Evolutionary conservation across 1,140 invertebrate species (phyloP).

Genomic region (Cyclargus thomasi): DNA sequence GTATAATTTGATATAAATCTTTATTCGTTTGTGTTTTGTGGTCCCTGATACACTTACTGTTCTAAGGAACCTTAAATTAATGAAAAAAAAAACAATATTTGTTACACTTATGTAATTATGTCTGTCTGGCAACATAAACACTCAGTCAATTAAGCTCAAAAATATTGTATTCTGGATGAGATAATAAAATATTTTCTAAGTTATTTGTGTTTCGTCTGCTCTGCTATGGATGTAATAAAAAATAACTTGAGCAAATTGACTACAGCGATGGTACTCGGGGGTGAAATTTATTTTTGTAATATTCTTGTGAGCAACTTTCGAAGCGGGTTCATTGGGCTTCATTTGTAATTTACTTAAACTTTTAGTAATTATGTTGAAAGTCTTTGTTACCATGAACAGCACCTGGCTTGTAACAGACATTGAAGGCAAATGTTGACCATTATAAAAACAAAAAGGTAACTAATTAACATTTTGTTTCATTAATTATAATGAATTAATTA

Average conservation of each 20-base stretch:
- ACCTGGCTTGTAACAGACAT: neutral
- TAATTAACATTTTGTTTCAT: no score
- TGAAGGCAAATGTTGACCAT: neutral
- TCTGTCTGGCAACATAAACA: neutral
- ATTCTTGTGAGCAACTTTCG: neutral
- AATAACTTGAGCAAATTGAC: neutral
- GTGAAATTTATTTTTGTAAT: conserved; percentile 1
- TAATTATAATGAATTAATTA: no score
- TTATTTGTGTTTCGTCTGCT: neutral
- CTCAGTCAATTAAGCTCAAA: neutral
- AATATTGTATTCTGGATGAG: neutral
- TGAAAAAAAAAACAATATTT: no score
- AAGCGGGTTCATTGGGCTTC: neutral
- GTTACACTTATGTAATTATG: no score
- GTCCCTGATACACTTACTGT: no score
- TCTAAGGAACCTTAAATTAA: no score
- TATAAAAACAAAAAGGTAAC: no score
- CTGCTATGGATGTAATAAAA: neutral
- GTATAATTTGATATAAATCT: no score
- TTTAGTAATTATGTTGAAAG: neutral
- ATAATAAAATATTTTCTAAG: conserved; percentile 1
- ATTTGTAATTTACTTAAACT: neutral
- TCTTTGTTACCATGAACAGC: neutral
- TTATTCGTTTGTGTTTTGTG: no score
- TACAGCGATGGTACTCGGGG: neutral